phyloP scores from a whole-genome alignment of 92 coral and sea anemone genomes.

The Paragorgia papillata region DNA sequence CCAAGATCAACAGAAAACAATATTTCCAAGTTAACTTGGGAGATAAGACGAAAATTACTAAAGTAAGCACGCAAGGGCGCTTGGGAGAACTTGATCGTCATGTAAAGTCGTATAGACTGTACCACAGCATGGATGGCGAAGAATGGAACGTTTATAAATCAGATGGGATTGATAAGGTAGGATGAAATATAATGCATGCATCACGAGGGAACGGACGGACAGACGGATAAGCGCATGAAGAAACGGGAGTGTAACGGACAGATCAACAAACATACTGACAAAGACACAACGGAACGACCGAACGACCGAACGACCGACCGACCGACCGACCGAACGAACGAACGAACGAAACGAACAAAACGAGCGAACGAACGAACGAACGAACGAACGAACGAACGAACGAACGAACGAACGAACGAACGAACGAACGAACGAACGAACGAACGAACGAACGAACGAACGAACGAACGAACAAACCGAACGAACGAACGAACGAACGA shows the following conservation, averaged over 20 bases:
- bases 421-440: too few species aligned
- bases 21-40: constrained; percentile 90
- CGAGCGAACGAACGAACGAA: too few species aligned
- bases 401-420: too few species aligned
- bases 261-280: not conserved
- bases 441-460: too few species aligned
- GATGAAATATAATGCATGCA: not conserved
- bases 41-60: constrained; percentile 84
- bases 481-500: too few species aligned
- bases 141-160: constrained; percentile 72
- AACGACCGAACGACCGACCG: not conserved
- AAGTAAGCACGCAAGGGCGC: constrained; percentile 90
- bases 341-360: too few species aligned
- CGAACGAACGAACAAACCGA: too few species aligned
- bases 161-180: constrained; percentile 75
- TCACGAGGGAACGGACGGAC: not conserved
- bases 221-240: not conserved
- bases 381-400: too few species aligned
- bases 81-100: constrained; percentile 67
- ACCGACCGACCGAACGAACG: too few species aligned
- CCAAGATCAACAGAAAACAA: constrained; percentile 84
- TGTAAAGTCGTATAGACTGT: constrained; percentile 74
- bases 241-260: not conserved
- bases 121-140: constrained; percentile 85
- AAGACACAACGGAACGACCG: not conserved